Evolutionary conservation across 2,113 vertebrate species (phyloP), one percentile per base, ranked within the genome.

Genomic region (Hystrix brachyura): DNA sequence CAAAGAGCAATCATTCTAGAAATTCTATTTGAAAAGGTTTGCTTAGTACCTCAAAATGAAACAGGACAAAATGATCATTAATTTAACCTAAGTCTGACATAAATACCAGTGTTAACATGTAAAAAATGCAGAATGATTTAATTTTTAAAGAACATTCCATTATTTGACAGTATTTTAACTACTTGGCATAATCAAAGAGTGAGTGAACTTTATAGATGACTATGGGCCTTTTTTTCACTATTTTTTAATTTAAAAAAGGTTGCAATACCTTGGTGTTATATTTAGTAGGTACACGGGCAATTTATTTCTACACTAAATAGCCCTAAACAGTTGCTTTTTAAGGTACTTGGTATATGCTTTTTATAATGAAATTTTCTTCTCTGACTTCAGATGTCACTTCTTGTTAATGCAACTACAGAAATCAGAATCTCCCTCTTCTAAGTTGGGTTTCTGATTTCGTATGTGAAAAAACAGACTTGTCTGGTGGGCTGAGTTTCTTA

Each of bases 381-480:
- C 12, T 79, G 86, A 62, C 53, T 93, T 94, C 17, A 90, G 71
- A 43, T 65, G 57, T 59, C 48, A 90, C 23, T 65, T 94, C 29
- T 55, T 64, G 34, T 38, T 64, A 79, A 23, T 27, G 53, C 55
- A 71, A 8, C 13, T 55, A n/a, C 4, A 93, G 13, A 7, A 19
- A 17, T 51, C 17, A 86, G 72, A 19, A 14, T 79, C 69, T 92
- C 19, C 51, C 64, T 32, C 21, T 88, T 76, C 17, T 81, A 55
- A 87, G 60, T 78, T 78, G 62, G 76, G 43, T 69, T 85, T 69
- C 90, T 83, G 43, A 92, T 29, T 21, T 92, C 87, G 25, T n/a
- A 67, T 34, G 32, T 69, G 38, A 15, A 53, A 93, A 78, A 69
- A 80, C 13, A 72, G 74, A 21, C 32, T 0, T 55, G 59, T 38